phyloP scores from a whole-genome alignment of 2,888 invertebrate species.

The Saturnia pavonia region DNA sequence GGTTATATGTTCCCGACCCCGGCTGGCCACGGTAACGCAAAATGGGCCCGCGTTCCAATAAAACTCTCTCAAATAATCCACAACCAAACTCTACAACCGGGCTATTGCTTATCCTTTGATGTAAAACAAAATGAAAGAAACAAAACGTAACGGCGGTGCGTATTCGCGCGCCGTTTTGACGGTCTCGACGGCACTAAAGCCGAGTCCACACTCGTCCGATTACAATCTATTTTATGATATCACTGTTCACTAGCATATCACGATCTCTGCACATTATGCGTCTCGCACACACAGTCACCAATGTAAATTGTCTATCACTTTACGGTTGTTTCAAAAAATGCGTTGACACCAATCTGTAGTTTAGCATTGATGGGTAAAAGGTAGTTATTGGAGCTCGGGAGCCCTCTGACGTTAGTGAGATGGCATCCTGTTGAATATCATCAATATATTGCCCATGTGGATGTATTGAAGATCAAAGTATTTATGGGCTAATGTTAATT shows the following conservation, averaged over 20 bases:
- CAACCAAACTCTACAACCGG: conserved; percentile 60
- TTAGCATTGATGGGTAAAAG: conserved; percentile 87
- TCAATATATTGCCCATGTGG: conserved; percentile 32
- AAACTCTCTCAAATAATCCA: conserved; percentile 57
- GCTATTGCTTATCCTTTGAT: conserved; percentile 78
- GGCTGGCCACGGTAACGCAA: conserved; percentile 74
- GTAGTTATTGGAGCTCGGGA: conserved; percentile 60
- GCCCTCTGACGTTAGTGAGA: conserved; percentile 51
- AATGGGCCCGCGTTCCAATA: conserved; percentile 57
- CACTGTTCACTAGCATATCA: conserved; percentile 83
- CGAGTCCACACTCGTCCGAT: conserved; percentile 38
- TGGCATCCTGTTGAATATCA: conserved; percentile 16
- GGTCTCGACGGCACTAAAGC: conserved; percentile 57
- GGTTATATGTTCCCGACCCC: conserved; percentile 72
- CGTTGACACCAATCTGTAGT: conserved; percentile 95
- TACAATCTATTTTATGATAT: conserved; percentile 71
- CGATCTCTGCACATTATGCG: conserved; percentile 87
- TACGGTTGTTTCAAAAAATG: conserved; percentile 97
- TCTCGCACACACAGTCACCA: conserved; percentile 65
- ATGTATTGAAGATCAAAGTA: conserved; percentile 19
- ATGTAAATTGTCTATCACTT: conserved; percentile 59
- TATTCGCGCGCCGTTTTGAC: conserved; percentile 73
- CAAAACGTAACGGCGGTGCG: conserved; percentile 73
- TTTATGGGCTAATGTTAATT: conserved; percentile 62
- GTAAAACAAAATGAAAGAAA: conserved; percentile 78